These are phyloP conservation scores for Drosophila kanapiae DNA, from an alignment of 1,140 invertebrate species.

Conservation along the genomic window DNA sequence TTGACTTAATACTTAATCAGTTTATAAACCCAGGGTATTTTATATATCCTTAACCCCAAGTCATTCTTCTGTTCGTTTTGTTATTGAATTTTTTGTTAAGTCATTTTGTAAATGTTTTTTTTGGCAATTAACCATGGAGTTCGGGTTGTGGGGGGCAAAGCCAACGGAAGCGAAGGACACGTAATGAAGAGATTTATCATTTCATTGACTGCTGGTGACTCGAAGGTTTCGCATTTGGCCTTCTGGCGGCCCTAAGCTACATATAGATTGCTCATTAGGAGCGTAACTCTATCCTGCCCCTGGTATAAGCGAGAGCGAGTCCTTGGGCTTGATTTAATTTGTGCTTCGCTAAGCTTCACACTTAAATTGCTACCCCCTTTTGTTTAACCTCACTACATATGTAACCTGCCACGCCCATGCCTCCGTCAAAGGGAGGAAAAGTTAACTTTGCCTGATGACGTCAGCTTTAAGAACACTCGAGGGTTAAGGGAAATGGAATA, in stretches of 20 bases:
- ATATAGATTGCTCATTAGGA: constrained; percentile 65
- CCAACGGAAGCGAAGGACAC: constrained; percentile 29
- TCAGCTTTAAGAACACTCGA: constrained; percentile 28
- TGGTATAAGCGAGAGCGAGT: constrained; percentile 36
- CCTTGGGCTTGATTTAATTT: constrained; percentile 70
- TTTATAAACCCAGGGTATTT: constrained; percentile 8
- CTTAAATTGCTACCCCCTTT: constrained; percentile 39
- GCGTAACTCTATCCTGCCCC: constrained; percentile 27
- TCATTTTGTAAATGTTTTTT: constrained; percentile 61
- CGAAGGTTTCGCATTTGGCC: constrained; percentile 29
- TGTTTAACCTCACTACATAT: constrained; percentile 59
- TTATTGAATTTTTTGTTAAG: constrained; percentile 63
- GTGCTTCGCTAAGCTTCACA: constrained; percentile 58
- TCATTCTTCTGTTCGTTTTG: constrained; percentile 15
- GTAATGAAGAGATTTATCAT: constrained; percentile 56
- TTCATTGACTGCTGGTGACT: constrained; percentile 54
- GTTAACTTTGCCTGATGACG: constrained; percentile 36
- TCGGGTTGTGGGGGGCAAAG: neutral
- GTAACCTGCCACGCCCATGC: constrained; percentile 48
- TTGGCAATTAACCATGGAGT: constrained; percentile 61
- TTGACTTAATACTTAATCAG: neutral
- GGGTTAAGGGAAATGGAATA: constrained; percentile 23
- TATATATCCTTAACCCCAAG: neutral
- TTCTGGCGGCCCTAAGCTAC: constrained; percentile 14
- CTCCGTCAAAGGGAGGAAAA: constrained; percentile 17